Evolutionary conservation across 2,888 invertebrate species (phyloP), one percentile per base, ranked within the genome.

Genomic region (Nebria salina): DNA sequence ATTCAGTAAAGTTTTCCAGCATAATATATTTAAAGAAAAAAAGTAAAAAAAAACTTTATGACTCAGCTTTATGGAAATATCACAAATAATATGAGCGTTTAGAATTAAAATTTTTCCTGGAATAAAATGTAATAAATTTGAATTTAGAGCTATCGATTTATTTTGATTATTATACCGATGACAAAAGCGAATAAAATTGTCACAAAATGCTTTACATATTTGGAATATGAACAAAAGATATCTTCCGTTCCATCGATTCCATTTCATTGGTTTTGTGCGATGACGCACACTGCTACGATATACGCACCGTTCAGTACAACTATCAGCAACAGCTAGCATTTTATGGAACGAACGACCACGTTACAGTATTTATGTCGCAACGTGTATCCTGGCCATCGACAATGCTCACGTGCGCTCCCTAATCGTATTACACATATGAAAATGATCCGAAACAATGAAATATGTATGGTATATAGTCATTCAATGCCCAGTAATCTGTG

Each of bases 401-500:
- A 34, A 20, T 68, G 73, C 6, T 15, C 43, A 42, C 42, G 73
- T 65, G 65, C 75, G 34, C 13, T 20, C 73, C 25, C 78, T 78
- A 78, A 78, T 78, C 73, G 78, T 42, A 78, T 78, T 78, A 78
- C 41, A 26, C 65, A 72, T 65, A 73, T 78, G 73, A 78, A 77
- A 78, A 78, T 78, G 78, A 11, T 65, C 70, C 41, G 73, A 78
- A 78, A 78, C 78, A 78, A 73, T 78, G 77, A 65, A 76, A 66
- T 76, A 68, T 76, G 68, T 76, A 42, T 76, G 15, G 43, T 66
- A 76, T 76, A 65, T 66, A 65, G 75, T 65, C 75, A 65, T 75
- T 75, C 64, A 75, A 65, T 75, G 75, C 72, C 26, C 78, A 72
- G 72, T 72, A 78, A 78, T 78, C 78, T 78, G 78, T 73, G 78